These are phyloP conservation scores for Agelas oroides DNA, from an alignment of 37 sponge, comb jelly and placozoan species.

Conservation along the genomic window DNA sequence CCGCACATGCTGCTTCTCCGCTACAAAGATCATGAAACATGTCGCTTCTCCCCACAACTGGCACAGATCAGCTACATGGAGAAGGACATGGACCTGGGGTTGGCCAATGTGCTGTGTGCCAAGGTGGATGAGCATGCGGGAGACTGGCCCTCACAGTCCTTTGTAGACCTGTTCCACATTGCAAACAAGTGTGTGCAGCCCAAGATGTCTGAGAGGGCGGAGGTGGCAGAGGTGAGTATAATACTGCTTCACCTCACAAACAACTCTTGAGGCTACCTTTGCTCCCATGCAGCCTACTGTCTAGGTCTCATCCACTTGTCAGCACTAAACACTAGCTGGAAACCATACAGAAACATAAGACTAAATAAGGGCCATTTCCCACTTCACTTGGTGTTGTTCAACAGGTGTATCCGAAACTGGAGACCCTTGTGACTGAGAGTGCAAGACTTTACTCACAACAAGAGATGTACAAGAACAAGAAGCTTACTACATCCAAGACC, in stretches of 20 bases:
- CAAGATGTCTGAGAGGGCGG: slow-evolving; percentile 25
- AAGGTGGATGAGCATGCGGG: slow-evolving; percentile 79
- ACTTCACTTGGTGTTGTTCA: not conserved
- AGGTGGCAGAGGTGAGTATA: slow-evolving; percentile 52
- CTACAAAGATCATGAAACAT: not conserved
- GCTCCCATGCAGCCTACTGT: not conserved
- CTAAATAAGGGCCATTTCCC: no score
- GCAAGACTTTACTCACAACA: slow-evolving; percentile 47
- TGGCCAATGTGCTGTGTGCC: slow-evolving; percentile 38
- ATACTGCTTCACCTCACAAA: not conserved
- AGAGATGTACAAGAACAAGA: slow-evolving; percentile 34
- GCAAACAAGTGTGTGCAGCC: slow-evolving; percentile 70
- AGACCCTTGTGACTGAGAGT: slow-evolving; percentile 47
- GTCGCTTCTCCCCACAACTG: not conserved
- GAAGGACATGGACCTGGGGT: slow-evolving; percentile 46
- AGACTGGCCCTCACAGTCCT: slow-evolving; percentile 76
- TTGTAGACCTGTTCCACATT: slow-evolving; percentile 53
- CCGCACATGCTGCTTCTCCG: not conserved
- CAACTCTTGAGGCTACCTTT: not conserved
- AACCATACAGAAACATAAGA: no score
- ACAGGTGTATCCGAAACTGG: slow-evolving; percentile 59
- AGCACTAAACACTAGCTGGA: no score
- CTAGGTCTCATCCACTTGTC: not conserved
- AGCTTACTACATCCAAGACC: not conserved
- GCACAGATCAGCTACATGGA: slow-evolving; percentile 70